Evolutionary conservation across 2,888 invertebrate genomes (phyloP).

Genomic region (Micropterix aruncella): DNA sequence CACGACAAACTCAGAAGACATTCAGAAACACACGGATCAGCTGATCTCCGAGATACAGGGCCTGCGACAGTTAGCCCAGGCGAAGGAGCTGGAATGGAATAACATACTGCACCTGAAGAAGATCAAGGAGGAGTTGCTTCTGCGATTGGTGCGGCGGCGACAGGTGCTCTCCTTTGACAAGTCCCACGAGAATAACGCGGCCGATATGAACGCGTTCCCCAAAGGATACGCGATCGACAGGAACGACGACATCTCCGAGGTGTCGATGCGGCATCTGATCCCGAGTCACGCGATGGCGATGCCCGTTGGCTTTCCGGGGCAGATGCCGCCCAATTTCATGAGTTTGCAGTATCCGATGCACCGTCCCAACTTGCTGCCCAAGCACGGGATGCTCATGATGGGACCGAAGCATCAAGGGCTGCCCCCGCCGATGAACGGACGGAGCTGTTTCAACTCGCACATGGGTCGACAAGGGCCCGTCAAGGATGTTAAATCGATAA

Average conservation of each 20-base stretch:
- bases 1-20: constrained; percentile 42
- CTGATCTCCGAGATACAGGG: constrained; percentile 53
- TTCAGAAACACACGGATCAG: constrained; percentile 49
- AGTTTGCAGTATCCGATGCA: neutral
- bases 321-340: neutral
- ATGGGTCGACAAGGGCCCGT: constrained; percentile 61
- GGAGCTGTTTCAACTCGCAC: constrained; percentile 32
- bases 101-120: constrained; percentile 69
- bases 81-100: constrained; percentile 81
- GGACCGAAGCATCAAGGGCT: constrained; percentile 26
- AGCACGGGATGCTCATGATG: constrained; percentile 26
- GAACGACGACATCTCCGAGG: constrained; percentile 33
- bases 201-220: constrained; percentile 19
- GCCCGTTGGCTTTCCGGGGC: neutral
- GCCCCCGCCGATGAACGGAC: constrained; percentile 37
- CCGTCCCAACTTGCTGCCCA: constrained; percentile 25
- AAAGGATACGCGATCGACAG: constrained; percentile 34
- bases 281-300: neutral
- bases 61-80: constrained; percentile 56
- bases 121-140: constrained; percentile 68
- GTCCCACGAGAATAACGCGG: constrained; percentile 24
- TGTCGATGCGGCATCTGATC: constrained; percentile 21
- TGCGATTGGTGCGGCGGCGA: constrained; percentile 54
- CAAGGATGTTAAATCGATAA: constrained; percentile 71
- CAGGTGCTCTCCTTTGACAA: constrained; percentile 43